Evolutionary conservation across 2,888 invertebrate genomes (phyloP), one percentile per base, ranked within the genome.

Genomic region (Melieria omissa): DNA sequence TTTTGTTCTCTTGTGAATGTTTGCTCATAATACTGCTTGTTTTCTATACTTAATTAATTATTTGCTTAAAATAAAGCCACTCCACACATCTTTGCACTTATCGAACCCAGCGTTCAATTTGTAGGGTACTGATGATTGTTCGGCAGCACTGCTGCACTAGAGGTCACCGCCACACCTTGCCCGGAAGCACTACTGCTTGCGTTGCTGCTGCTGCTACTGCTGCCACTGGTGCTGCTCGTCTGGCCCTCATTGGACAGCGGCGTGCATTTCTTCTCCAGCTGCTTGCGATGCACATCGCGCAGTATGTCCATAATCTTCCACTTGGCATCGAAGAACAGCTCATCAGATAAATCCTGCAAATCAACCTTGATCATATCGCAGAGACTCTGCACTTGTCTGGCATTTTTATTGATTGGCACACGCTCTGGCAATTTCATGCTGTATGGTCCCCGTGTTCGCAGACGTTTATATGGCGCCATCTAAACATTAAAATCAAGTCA

Each of bases 251-350:
- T 14, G n/a, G 5, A 8, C 4, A n/a, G n/a, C 75, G 68, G 0
- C n/a, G 41, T 12, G 67, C 49, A 49, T 29, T 75, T 80, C 41
- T 47, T 29, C 4, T 78, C 76, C 63, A 83, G 64, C 46, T 80
- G 77, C 5, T 79, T 76, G 12, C 77, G 78, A 55, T 84, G 82
- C 0, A 83, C 79, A 4, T 82, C 83, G 4, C 80, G 75, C 9
- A 82, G 42, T 5, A 82, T 75, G 46, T 81, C 82, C 45, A 82
- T 79, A 12, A 82, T 82, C 5, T 80, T 81, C 82, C 82, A 82
- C 71, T 82, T 82, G 58, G 84, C 82, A 65, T 83, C 82, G 42
- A 75, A 80, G 62, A 78, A 84, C 5, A 81, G 74, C 8, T 77
- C 80, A 14, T 83, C 83, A 0, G 84, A 78, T 0, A 79, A 77